phyloP scores from a whole-genome alignment of 2,888 invertebrate species.

The Hipparchia sbordonii region DNA sequence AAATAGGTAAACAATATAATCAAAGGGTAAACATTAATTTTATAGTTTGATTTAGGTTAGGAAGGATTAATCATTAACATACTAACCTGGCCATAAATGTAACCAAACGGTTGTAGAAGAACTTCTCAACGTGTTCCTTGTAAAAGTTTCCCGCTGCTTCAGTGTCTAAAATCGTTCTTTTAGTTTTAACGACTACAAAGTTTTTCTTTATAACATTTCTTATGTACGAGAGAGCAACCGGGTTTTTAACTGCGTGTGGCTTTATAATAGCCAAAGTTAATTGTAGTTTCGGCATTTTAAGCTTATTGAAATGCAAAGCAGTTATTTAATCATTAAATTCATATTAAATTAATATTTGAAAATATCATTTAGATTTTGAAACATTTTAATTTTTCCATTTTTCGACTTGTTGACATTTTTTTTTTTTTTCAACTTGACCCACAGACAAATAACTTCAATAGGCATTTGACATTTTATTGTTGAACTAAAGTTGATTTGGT shows the following conservation, averaged over 20 bases:
- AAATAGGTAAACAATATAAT: no score
- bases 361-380: no score
- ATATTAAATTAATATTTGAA: no score
- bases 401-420: slow-evolving; percentile 13
- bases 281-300: slow-evolving; percentile 79
- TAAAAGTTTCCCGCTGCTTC: slow-evolving; percentile 90
- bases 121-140: slow-evolving; percentile 90
- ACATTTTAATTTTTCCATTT: no score
- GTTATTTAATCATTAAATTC: not conserved
- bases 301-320: not conserved
- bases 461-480: not conserved
- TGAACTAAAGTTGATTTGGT: not conserved
- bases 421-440: not conserved
- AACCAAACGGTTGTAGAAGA: slow-evolving; percentile 91
- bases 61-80: not conserved
- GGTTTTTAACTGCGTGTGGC: slow-evolving; percentile 92
- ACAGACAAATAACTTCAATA: not conserved
- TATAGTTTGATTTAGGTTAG: no score
- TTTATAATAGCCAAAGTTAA: slow-evolving; percentile 94
- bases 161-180: slow-evolving; percentile 83
- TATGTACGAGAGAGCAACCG: slow-evolving; percentile 87
- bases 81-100: slow-evolving; percentile 91
- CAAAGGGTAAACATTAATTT: no score
- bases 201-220: slow-evolving; percentile 86
- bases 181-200: slow-evolving; percentile 89